Conservation (phyloP, 2,113 vertebrate species). For the Corvus moneduloides region DNA sequence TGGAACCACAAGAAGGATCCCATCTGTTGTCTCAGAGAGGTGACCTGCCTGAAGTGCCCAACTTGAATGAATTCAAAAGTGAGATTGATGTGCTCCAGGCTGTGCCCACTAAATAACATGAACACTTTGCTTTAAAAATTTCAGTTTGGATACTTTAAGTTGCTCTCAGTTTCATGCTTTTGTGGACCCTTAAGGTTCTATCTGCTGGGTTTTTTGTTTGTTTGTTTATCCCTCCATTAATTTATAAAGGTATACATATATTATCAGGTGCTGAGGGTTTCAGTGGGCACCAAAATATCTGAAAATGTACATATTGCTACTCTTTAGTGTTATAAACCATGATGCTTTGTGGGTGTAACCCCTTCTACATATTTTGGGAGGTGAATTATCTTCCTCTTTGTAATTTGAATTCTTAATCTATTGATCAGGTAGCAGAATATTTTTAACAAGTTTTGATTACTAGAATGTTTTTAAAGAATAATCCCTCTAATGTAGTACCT, state of each 20-base stretch:
- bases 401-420: neutral
- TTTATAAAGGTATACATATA: neutral
- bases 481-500: neutral
- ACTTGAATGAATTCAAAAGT: fast-evolving
- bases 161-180: neutral
- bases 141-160: neutral
- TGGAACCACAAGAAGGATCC: neutral
- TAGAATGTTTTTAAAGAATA: neutral
- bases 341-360: neutral
- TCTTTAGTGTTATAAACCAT: neutral
- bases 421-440: neutral
- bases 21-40: neutral
- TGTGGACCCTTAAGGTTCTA: neutral
- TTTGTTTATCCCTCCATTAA: neutral
- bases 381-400: neutral
- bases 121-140: neutral
- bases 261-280: neutral
- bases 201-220: neutral
- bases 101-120: neutral
- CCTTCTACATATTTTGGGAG: neutral
- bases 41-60: neutral
- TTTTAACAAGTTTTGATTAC: neutral
- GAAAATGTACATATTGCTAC: neutral
- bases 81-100: neutral
- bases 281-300: neutral